A percentile compares a stretch with the other conserved stretches of the same genome.
Conservation (phyloP, 2,797 vertebrate species). For the Micrastur ruficollis region DNA sequence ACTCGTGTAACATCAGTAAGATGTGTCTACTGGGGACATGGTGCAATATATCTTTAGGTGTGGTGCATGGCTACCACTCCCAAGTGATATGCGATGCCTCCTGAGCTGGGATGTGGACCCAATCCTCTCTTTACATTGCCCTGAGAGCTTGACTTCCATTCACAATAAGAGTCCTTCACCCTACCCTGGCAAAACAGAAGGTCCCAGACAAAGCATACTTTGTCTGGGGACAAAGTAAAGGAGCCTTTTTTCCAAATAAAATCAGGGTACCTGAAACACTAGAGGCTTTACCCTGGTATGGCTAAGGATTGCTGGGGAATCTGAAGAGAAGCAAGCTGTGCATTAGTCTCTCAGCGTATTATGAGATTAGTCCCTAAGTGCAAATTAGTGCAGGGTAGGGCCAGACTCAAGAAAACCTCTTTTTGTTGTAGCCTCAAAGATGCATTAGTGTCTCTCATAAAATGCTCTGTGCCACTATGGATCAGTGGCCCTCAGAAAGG, state of each 20-base stretch:
- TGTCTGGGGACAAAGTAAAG: neutral
- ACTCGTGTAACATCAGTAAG: rapidly evolving
- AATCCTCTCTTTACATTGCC: neutral
- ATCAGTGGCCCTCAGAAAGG: neutral
- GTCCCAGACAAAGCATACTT: neutral
- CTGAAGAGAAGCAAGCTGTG: neutral
- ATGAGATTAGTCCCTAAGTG: neutral
- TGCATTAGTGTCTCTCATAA: neutral
- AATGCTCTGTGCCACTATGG: neutral
- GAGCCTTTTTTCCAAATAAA: neutral
- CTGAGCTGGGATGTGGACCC: neutral
- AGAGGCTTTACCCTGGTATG: neutral
- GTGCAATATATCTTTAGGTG: neutral
- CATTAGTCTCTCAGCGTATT: neutral
- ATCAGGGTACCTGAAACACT: neutral
- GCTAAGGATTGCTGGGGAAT: neutral
- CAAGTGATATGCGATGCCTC: neutral
- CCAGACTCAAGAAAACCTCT: neutral
- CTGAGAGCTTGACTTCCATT: neutral
- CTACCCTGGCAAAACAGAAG: neutral
- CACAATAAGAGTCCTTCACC: neutral
- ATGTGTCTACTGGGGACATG: neutral
- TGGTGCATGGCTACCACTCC: neutral
- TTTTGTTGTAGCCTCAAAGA: neutral
- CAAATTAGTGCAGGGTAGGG: neutral